Percentiles rank a stretch among this genome's conserved stretches.
Conservation (phyloP, 1,140 invertebrate genomes). For the Drosophila sulfurigaster region DNA sequence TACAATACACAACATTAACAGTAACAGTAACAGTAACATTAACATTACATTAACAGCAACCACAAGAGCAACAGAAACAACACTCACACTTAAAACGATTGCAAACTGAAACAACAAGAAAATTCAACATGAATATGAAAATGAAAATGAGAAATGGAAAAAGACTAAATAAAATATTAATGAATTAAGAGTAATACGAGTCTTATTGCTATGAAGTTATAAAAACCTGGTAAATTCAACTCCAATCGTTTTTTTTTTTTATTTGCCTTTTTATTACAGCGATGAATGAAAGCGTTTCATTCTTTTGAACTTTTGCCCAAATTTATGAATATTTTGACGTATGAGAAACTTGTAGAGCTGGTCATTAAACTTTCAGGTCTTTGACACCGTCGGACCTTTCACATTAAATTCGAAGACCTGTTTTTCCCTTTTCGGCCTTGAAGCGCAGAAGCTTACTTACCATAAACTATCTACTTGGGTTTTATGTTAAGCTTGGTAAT, state of each 20-base stretch:
- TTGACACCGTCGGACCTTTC: no score
- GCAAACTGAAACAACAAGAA: slow-evolving; percentile 54
- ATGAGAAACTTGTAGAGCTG: no score
- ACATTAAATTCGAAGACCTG: no score
- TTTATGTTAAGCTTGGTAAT: no score
- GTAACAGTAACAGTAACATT: slow-evolving; percentile 33
- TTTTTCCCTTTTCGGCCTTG: no score
- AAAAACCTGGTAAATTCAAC: no score
- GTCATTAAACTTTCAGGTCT: no score
- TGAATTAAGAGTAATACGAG: slow-evolving; percentile 57
- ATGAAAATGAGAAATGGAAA: slow-evolving; percentile 78
- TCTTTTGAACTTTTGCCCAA: no score
- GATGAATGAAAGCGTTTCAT: no score
- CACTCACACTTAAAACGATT: slow-evolving; percentile 66
- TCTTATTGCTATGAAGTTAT: not conserved
- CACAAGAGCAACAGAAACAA: slow-evolving; percentile 45
- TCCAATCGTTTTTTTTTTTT: not conserved
- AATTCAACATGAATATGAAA: slow-evolving; percentile 32
- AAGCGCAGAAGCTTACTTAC: no score
- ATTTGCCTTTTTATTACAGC: not conserved
- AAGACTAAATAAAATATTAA: slow-evolving; percentile 84
- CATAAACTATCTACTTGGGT: no score
- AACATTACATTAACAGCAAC: slow-evolving; percentile 49
- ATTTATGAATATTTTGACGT: no score
- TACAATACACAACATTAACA: slow-evolving; percentile 54